phyloP scores from a whole-genome alignment of 2,113 vertebrate genomes.

The Ranitomeya imitator region DNA sequence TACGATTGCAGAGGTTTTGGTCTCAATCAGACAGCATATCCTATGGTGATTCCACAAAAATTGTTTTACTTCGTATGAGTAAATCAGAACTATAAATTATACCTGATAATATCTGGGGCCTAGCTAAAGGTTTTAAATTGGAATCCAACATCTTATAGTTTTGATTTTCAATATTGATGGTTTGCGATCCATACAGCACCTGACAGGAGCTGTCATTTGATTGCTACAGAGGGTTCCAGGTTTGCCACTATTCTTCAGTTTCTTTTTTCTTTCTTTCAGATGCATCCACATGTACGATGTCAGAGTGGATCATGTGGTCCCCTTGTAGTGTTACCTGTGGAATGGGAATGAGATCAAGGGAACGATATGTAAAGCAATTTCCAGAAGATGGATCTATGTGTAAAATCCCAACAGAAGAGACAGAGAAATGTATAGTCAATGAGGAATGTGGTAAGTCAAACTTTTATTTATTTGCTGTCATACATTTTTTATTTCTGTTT shows the following conservation, averaged over 20 bases:
- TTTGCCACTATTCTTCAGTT: background rate
- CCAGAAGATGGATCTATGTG: constrained; percentile 93
- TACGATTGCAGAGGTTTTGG: too few species aligned
- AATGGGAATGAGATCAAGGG: constrained; percentile 85
- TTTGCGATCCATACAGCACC: background rate
- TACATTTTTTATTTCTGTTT: background rate
- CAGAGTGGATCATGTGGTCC: constrained; percentile 98
- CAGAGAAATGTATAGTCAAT: constrained; percentile 90
- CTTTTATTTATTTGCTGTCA: background rate
- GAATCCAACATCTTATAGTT: too few species aligned
- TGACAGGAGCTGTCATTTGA: background rate
- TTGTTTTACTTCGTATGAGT: background rate
- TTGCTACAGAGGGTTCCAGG: background rate
- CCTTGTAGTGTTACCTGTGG: constrained; percentile 92
- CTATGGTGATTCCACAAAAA: background rate
- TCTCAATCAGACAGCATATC: background rate
- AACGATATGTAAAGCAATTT: constrained; percentile 95
- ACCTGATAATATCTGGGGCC: background rate
- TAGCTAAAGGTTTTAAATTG: background rate
- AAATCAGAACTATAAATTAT: background rate
- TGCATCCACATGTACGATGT: constrained; percentile 96
- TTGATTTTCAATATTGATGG: background rate
- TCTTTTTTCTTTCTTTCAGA: constrained; percentile 74
- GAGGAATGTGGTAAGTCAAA: constrained; percentile 90
- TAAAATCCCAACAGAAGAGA: constrained; percentile 90